Evolutionary conservation across 2,797 vertebrate genomes (phyloP).

Genomic region (Coranthus polyacanthus): DNA sequence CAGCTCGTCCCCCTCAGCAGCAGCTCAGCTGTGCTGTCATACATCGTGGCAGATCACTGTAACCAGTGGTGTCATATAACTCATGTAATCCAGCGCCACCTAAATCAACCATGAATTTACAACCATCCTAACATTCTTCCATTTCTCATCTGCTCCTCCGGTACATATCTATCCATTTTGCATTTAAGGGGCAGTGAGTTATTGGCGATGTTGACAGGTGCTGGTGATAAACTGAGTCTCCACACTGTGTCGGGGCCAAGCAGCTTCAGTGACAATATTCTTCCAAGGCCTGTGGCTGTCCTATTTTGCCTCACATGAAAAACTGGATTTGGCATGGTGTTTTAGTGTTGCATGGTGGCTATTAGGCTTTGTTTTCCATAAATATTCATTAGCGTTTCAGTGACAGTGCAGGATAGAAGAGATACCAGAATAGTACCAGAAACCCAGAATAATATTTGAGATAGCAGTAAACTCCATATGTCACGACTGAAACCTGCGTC

Average conservation of each 20-base stretch:
- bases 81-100: neutral
- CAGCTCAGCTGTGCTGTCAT: slow-evolving; percentile 13
- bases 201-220: slow-evolving; percentile 38
- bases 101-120: slow-evolving; percentile 46
- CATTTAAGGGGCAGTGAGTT: slow-evolving; percentile 18
- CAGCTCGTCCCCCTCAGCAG: slow-evolving; percentile 6
- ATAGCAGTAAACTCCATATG: too few relatives aligned
- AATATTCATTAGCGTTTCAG: too few relatives aligned
- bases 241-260: slow-evolving; percentile 7
- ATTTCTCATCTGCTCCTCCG: slow-evolving; percentile 34
- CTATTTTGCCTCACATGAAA: slow-evolving; percentile 15
- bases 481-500: too few relatives aligned
- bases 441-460: too few relatives aligned
- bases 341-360: neutral
- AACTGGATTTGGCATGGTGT: slow-evolving; percentile 10
- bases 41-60: slow-evolving; percentile 2
- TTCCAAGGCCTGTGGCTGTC: neutral
- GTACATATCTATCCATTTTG: slow-evolving; percentile 25
- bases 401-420: too few relatives aligned
- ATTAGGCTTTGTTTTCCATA: too few relatives aligned
- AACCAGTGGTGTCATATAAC: slow-evolving; percentile 30
- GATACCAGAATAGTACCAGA: too few relatives aligned
- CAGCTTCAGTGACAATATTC: slow-evolving; percentile 35
- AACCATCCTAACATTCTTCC: slow-evolving; percentile 15
- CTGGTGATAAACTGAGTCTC: slow-evolving; percentile 35